Percentiles rank a stretch among this genome's conserved stretches.
These are phyloP conservation scores for Drosophila lacteicornis DNA, from an alignment of 1,140 invertebrate genomes.

Conservation along the genomic window DNA sequence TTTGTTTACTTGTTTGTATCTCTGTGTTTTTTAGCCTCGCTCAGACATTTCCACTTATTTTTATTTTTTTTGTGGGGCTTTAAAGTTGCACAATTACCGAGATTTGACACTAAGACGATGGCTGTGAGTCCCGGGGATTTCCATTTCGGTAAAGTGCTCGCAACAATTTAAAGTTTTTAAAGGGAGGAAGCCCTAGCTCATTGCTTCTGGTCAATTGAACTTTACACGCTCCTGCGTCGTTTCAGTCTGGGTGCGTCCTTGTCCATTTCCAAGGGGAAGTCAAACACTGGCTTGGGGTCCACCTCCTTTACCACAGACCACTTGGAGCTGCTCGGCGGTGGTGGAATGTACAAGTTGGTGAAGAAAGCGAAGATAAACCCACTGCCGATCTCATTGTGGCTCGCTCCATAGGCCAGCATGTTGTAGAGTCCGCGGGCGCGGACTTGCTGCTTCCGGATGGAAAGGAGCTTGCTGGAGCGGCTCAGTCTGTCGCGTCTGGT, in stretches of 20 bases:
- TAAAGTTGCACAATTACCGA: conserved; percentile 79
- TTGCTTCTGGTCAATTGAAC: conserved; percentile 63
- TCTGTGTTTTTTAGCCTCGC: conserved; percentile 12
- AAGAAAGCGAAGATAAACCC: conserved; percentile 20
- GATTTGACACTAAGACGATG: conserved; percentile 70
- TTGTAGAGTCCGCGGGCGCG: conserved; percentile 21
- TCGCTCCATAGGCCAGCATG: conserved; percentile 4
- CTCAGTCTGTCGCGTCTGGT: neutral
- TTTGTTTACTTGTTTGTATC: conserved; percentile 20
- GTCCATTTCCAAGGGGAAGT: neutral
- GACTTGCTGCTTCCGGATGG: conserved; percentile 35
- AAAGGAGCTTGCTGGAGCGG: neutral
- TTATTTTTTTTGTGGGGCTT: conserved; percentile 61
- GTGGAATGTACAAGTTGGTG: neutral
- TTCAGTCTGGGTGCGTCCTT: neutral
- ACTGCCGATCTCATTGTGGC: conserved; percentile 1
- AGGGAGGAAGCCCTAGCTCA: conserved; percentile 24
- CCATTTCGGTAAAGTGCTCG: conserved; percentile 31
- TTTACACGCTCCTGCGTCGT: conserved; percentile 9
- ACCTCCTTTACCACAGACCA: neutral
- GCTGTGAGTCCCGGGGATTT: conserved; percentile 10
- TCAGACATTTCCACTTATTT: conserved; percentile 69
- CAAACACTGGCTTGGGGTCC: neutral
- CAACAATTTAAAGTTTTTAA: conserved; percentile 68
- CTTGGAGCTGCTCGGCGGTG: neutral